Base-by-base conservation (phyloP, 2,888 invertebrate species). In the Deilephila porcellus region DNA sequence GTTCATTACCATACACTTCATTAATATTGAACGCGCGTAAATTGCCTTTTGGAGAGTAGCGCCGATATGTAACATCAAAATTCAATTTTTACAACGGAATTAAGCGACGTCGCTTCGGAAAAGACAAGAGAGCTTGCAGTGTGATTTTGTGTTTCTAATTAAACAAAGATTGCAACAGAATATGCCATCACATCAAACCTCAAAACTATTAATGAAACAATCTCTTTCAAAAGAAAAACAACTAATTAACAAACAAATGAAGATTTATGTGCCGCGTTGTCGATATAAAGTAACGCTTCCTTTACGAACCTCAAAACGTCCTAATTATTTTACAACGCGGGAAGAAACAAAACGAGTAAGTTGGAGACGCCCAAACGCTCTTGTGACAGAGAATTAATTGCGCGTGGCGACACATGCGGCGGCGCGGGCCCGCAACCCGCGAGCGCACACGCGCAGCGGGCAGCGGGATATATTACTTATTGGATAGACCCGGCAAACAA, bases 371-470 rank as follows among this genome's bases (percentile, higher is more conserved):
- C 93, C 93, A 93, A 94, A 94, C 93, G 93, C 93, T 94, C 89
- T 89, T 94, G 93, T 94, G 94, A 94, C 94, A 94, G 93, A 87
- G 93, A 91, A 94, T 93, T 94, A 94, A 94, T 94, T 93, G 94
- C 89, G 91, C 93, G 90, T 91, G 91, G 93, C 90, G 93, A 93
- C 94, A 93, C 86, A 91, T 92, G 94, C 88, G 85, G 87, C 82
- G 81, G 84, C 76, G 79, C 73, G 76, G 75, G 72, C 80, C 67
- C 76, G 75, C 74, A 75, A 67, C 76, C 74, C 77, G 80, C 74
- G 72, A 71, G 56, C 59, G 32, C 71, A 73, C 64, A 73, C 74
- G 74, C 73, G 70, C 62, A 76, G 74, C 74, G 73, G 67, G 8
- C 25, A 71, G 34, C 52, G 59, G 37, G 34, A 56, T 5, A n/a